Base-by-base conservation (phyloP, 2,888 invertebrate genomes). In the Thumatha senex region DNA sequence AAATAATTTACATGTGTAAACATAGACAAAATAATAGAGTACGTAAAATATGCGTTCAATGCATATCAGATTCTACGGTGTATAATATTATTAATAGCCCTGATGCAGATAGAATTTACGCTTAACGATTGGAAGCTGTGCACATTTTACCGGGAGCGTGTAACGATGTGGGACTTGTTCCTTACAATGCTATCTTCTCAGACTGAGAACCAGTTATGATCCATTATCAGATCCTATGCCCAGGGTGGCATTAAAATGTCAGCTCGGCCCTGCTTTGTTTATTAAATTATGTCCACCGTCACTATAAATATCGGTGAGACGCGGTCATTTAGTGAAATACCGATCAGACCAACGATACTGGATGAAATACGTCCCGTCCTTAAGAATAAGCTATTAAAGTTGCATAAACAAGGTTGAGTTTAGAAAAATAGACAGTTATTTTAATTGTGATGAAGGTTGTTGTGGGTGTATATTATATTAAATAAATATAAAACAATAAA, bases 321-420 rank as follows among this genome's bases (percentile, higher is more conserved):
- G 82, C 88, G 86, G 89, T 89, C 88, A 86, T 89, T 90, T 90
- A 87, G 86, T 86, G 82, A 85, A 86, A 88, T 89, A 84, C 86
- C 87, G 90, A 90, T 90, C 81, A 69, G 61, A 74, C 72, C 67
- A 66, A 76, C 80, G 90, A 90, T 89, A 90, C 80, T 70, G 78
- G 74, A 89, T 89, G 88, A 90, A 75, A 85, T 86, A 89, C 89
- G 74, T 72, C 67, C 74, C 76, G 81, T 83, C 83, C 80, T 81
- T 80, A 80, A 78, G 81, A 82, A 86, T 83, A 82, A 78, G 76
- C 76, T 75, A 76, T 78, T 78, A 72, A 74, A 80, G 72, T 70
- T 67, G 74, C 70, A 76, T 78, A 76, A 77, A 79, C 71, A 78
- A 78, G 75, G 78, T 70, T 72, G 69, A 70, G 63, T 63, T 70